Evolutionary conservation across 2,113 vertebrate genomes (phyloP), one percentile per base, ranked within the genome.

Genomic region (Brevimyrus niger): DNA sequence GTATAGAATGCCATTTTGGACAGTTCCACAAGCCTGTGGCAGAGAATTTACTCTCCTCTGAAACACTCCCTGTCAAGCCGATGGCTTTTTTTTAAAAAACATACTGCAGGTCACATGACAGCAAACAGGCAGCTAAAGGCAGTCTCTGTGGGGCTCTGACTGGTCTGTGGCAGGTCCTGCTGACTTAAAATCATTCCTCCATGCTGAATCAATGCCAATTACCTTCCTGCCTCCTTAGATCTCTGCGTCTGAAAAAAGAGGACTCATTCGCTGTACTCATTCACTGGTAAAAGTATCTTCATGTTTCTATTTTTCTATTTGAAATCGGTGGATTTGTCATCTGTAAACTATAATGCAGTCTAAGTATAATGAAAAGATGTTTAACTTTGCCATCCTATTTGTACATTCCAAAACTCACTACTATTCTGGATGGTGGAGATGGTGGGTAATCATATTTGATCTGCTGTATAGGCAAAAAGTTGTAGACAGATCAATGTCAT

Each of bases 261-360:
- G 35, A 38, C 35, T 8, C 31, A 38, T 17, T 80, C 35, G 10
- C 73, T 80, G 73, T 69, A 31, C 9, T 69, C 10, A 27, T 31
- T 31, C 35, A 42, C 73, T 76, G 69, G 69, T 69, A 35, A n/a
- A 73, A 35, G 31, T 38, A 84, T 84, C 21, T 23, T n/a, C 82
- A 84, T 47, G 82, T 84, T 46, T 21, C 44, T 84, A n/a, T 84
- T 84, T 84, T 84, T 47, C 21, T 84, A 84, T 46, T 84, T 84
- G 9, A 47, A 84, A 47, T 46, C 1, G 17, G 15, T 84, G 82
- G 5, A 46, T 84, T 84, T 84, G 42, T 84, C 13, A 47, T 84
- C 42, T 47, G 35, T 23, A 84, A 84, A 84, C 38, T 44, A 23
- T 42, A 44, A 84, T 84, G 35, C 69, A n/a, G 17, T 84, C 23